Evolutionary conservation across 1,140 invertebrate genomes (phyloP).

Genomic region (Eufriesea mexicana): DNA sequence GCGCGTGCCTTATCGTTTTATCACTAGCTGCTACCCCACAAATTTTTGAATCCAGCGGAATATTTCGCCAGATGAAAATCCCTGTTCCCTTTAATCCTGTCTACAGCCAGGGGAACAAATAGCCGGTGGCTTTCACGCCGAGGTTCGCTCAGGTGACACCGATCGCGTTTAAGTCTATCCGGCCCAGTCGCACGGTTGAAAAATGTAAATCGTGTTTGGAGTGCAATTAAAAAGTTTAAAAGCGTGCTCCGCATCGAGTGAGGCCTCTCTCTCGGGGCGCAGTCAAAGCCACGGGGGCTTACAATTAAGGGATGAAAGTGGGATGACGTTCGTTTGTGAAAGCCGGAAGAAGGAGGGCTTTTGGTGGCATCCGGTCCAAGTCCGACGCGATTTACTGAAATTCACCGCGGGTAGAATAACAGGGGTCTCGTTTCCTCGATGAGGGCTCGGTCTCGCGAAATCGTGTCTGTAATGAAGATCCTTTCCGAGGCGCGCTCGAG

Average conservation of each 20-base stretch:
- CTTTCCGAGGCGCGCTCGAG: too few relatives aligned
- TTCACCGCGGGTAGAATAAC: too few relatives aligned
- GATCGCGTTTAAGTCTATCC: background rate
- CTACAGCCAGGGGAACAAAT: background rate
- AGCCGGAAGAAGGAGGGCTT: too few relatives aligned
- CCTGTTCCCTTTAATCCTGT: conserved; percentile 22
- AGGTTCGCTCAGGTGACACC: conserved; percentile 10
- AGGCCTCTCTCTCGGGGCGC: background rate
- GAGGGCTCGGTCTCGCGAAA: too few relatives aligned
- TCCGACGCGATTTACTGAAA: too few relatives aligned
- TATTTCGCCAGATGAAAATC: background rate
- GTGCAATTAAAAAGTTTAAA: conserved; percentile 26
- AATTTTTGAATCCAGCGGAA: background rate
- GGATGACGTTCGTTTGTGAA: too few relatives aligned
- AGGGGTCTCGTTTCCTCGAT: too few relatives aligned
- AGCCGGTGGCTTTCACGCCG: background rate
- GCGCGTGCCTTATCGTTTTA: background rate
- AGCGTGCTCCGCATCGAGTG: background rate
- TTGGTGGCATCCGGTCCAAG: too few relatives aligned
- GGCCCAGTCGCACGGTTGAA: background rate
- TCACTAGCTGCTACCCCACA: background rate
- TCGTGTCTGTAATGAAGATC: too few relatives aligned
- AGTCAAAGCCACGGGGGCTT: background rate
- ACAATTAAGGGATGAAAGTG: too few relatives aligned
- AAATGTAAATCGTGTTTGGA: conserved; percentile 7